Base-by-base conservation (phyloP, 2,888 invertebrate species). In the Strigamia transsilvanica region DNA sequence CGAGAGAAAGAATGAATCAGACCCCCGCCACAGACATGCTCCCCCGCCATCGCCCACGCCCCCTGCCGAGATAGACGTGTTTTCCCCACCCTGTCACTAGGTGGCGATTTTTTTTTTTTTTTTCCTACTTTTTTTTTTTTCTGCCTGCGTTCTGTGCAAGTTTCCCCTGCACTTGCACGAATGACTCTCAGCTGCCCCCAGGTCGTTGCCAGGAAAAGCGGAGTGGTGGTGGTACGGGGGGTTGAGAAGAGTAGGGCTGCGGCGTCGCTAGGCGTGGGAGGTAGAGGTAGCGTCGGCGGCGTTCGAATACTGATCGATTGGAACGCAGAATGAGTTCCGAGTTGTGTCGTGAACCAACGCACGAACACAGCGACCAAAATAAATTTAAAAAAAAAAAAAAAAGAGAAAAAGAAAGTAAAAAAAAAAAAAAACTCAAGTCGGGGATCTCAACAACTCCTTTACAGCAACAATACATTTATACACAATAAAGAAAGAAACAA, bases 291-390 rank as follows among this genome's bases (percentile, higher is more conserved):
- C 32, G 77, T 27, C 34, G 77, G 32, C 32, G 27, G 27, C 77
- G 77, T 77, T 77, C 77, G 77, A 77, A 77, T 27, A 77, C 77
- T 77, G 77, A 77, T 77, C 77, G 77, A 77, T 77, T 77, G 77
- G 77, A 77, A 77, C 77, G 77, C 77, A 56, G 56, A 56, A 56
- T 56, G 56, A 56, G 56, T 56, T 56, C 56, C 56, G 56, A 56
- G 56, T 56, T n/a, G 56, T 56, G 56, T 56, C 56, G 56, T 56
- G 56, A 56, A n/a, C 56, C 56, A 56, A 56, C 56, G 56, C 56
- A 56, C 56, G 56, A n/a, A 56, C 56, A 56, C 18, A n/a, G 21
- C 56, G 15, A 56, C n/a, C n/a, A 56, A 18, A 56, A 56, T n/a
- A 56, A 21, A n/a, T 18, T 27, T 3, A 1, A 27, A 27, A 27